Evolutionary conservation across 2,888 invertebrate genomes (phyloP), one percentile per base, ranked within the genome.

Genomic region (Andrena hattorfiana): DNA sequence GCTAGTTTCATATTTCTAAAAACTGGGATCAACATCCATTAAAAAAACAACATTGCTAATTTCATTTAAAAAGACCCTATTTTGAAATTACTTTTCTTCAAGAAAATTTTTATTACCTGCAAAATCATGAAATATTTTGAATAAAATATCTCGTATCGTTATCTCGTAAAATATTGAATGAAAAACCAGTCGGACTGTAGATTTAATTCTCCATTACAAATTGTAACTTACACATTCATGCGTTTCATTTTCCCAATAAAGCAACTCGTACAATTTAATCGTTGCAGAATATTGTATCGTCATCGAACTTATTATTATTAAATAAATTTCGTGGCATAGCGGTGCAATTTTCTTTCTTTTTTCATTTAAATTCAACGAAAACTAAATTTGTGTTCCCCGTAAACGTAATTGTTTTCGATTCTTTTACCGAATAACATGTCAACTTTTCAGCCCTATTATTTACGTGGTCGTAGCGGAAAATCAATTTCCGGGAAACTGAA

Each of bases 321-420:
- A 32, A 62, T 49, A 30, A 71, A 62, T 49, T 49, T 49, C 8
- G 26, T 1, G n/a, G 28, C 6, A 48, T 13, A 0, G 20, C 30
- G 49, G 7, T n/a, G 13, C 32, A 30, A 62, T 62, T 32, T 23
- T 7, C 6, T 49, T 49, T n/a, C 23, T 6, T 2, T 7, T 63
- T 63, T 63, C 10, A 13, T 35, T 28, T 20, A 51, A 5, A 32
- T 51, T 26, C 49, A 2, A 16, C 20, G 28, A n/a, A 49, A 13
- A 3, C 6, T 62, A 49, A 48, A 42, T 60, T 28, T 6, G 20
- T 10, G 30, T 23, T 23, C n/a, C 26, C 32, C 28, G 20, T 35
- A 16, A 68, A 42, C 42, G 13, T 42, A 77, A 64, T 26, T 8
- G 51, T 20, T 51, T 51, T 2, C 51, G 20, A 51, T 51, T 42